A percentile compares a stretch with the other conserved stretches of the same genome.
Evolutionary conservation across 2,888 invertebrate species (phyloP).

Genomic region (Lochmaea crataegi): DNA sequence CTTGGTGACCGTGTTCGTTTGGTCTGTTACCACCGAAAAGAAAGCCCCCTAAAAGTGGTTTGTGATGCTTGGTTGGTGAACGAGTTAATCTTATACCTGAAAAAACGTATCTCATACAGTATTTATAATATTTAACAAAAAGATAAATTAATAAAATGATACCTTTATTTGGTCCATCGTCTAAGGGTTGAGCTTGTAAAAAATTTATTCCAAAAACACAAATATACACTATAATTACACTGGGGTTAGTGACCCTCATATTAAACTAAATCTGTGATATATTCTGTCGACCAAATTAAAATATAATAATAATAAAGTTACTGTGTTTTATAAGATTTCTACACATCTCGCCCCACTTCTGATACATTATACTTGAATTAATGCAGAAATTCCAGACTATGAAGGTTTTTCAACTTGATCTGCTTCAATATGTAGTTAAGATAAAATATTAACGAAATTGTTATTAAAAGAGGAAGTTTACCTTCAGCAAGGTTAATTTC

Average conservation of each 20-base stretch:
- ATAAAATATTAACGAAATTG: neutral
- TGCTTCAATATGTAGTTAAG: neutral
- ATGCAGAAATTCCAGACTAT: neutral
- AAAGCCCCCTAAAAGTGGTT: neutral
- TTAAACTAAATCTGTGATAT: neutral
- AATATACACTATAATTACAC: neutral
- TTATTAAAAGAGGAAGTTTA: constrained; percentile 1
- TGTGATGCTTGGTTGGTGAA: constrained; percentile 1
- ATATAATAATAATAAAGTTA: neutral
- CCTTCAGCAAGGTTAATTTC: constrained; percentile 3
- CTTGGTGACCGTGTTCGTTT: neutral
- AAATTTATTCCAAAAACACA: neutral
- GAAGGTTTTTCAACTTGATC: constrained; percentile 5
- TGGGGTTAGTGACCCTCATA: neutral
- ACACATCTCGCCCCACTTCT: neutral
- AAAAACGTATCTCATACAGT: neutral
- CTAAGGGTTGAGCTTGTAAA: neutral
- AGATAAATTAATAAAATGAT: neutral
- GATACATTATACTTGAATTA: neutral
- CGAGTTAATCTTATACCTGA: neutral
- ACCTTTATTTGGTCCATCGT: neutral
- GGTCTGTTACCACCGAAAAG: neutral
- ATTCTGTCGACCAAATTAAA: neutral
- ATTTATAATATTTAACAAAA: neutral
- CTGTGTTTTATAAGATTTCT: neutral